These are phyloP conservation scores for Cryptops parisi DNA, from an alignment of 2,888 invertebrate genomes.

Conservation along the genomic window DNA sequence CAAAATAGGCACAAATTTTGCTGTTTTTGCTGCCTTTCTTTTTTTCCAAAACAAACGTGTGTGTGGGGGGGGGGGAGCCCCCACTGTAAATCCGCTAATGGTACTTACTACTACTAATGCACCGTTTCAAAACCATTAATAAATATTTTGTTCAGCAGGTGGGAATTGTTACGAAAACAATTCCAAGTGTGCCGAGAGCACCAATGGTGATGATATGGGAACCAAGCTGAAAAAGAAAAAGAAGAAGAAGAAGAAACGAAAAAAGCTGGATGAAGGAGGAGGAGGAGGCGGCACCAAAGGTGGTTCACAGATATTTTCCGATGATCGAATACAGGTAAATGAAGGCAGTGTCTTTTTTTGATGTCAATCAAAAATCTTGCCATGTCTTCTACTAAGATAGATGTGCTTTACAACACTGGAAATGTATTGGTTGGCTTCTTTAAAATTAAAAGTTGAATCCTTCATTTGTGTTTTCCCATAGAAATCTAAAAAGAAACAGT, in stretches of 20 bases:
- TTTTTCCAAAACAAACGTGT: no score
- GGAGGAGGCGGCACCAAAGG: background rate
- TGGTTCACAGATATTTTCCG: no score
- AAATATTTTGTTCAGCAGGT: background rate
- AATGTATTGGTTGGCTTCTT: background rate
- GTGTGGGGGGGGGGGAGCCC: no score
- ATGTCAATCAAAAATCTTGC: constrained; percentile 1
- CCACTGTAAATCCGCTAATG: background rate
- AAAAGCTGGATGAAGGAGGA: background rate
- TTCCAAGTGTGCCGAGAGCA: background rate
- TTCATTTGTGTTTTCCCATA: background rate
- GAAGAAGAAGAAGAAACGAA: background rate
- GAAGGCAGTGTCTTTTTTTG: background rate
- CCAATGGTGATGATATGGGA: background rate
- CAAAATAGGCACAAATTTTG: no score
- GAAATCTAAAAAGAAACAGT: constrained; percentile 6
- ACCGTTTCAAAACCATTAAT: background rate
- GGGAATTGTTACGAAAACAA: background rate
- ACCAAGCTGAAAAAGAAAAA: background rate
- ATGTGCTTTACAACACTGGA: no score
- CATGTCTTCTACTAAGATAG: no score
- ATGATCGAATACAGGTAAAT: no score
- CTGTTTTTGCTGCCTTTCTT: no score
- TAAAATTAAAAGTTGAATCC: background rate
- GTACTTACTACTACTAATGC: background rate